phyloP scores from a whole-genome alignment of 2,888 invertebrate genomes.

The Lypha dubia region DNA sequence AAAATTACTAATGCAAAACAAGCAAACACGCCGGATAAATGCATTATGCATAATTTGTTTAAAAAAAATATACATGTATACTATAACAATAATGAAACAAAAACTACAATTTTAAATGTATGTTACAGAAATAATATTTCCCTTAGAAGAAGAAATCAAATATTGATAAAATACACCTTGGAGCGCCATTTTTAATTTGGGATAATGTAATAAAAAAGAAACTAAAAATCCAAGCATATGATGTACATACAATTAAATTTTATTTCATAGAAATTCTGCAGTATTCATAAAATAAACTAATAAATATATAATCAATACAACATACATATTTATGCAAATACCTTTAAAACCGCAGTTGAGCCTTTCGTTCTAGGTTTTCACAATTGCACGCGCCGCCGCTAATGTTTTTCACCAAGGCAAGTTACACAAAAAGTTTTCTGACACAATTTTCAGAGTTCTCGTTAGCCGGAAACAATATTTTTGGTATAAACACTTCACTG shows the following conservation, averaged over 20 bases:
- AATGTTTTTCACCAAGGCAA: background rate
- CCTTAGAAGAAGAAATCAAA: background rate
- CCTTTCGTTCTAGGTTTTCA: conserved; percentile 1
- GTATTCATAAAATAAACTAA: background rate
- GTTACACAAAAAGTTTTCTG: conserved; percentile 17
- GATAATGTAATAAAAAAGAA: conserved; percentile 11
- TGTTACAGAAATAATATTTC: background rate
- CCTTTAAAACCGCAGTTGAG: conserved; percentile 1
- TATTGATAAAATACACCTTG: conserved; percentile 22
- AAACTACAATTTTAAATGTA: background rate
- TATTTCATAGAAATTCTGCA: background rate
- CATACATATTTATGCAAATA: conserved; percentile 27
- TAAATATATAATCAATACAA: background rate
- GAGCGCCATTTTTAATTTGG: conserved; percentile 75
- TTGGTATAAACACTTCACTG: conserved; percentile 32
- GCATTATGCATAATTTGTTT: background rate
- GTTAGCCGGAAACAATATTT: background rate
- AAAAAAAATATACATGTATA: background rate
- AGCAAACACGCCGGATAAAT: conserved; percentile 32
- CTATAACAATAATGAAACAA: conserved; percentile 12
- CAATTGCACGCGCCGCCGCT: conserved; percentile 44
- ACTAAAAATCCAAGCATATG: conserved; percentile 28
- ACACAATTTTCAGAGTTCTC: conserved; percentile 1
- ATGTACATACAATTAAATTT: conserved; percentile 48
- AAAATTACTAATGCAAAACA: conserved; percentile 31